Evolutionary conservation across 2,888 invertebrate species (phyloP).

Genomic region (Meiosimyza platycephala): DNA sequence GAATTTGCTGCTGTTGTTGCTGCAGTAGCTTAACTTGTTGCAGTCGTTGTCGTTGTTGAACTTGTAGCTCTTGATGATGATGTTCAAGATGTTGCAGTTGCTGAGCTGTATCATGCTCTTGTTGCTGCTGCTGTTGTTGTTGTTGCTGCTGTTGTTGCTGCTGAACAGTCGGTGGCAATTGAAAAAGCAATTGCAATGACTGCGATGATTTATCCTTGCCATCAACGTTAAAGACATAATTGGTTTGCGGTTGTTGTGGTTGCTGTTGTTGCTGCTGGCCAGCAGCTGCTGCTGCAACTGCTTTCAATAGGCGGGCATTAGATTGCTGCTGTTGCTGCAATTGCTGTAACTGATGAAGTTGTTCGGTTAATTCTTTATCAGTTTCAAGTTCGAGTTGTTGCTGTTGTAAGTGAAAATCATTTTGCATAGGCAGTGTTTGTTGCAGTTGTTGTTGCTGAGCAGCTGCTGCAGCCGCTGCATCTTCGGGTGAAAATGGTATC

Average conservation of each 20-base stretch:
- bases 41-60: conserved; percentile 53
- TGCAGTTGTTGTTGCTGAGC: conserved; percentile 53
- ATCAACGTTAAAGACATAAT: conserved; percentile 67
- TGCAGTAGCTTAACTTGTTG: conserved; percentile 52
- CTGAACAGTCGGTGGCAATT: conserved; percentile 61
- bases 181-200: conserved; percentile 66
- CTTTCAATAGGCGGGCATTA: conserved; percentile 60
- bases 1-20: conserved; percentile 51
- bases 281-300: conserved; percentile 59
- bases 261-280: conserved; percentile 58
- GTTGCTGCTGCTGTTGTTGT: conserved; percentile 42
- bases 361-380: conserved; percentile 61
- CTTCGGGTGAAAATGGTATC: conserved; percentile 62
- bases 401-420: conserved; percentile 57
- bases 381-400: conserved; percentile 57
- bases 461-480: conserved; percentile 50
- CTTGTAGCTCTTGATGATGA: conserved; percentile 51
- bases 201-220: conserved; percentile 64
- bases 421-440: conserved; percentile 57
- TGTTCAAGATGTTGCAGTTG: conserved; percentile 52
- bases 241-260: conserved; percentile 55
- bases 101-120: conserved; percentile 50
- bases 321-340: conserved; percentile 61
- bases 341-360: conserved; percentile 52
- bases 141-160: conserved; percentile 53